A percentile compares a stretch with the other conserved stretches of the same genome.
Conservation (phyloP, 2,888 invertebrate species). For the Alviniconcha strummeri region DNA sequence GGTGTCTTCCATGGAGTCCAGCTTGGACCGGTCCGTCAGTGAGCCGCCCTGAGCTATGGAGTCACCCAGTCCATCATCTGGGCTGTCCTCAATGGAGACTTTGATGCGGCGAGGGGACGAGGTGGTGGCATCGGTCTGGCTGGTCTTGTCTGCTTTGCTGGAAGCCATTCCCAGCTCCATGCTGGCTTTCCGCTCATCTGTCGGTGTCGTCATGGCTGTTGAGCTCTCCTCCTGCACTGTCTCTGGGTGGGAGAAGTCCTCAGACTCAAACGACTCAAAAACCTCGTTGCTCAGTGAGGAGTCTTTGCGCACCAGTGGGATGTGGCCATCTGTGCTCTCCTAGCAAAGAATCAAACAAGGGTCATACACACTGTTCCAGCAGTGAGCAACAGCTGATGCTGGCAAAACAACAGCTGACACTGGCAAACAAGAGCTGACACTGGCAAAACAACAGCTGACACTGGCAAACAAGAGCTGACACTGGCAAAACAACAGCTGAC, state of each 20-base stretch:
- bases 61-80: conserved; percentile 71
- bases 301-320: conserved; percentile 71
- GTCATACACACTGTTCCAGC: not conserved
- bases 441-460: not conserved
- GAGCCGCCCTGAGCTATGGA: conserved; percentile 65
- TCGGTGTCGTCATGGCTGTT: conserved; percentile 63
- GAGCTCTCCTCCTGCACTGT: conserved; percentile 67
- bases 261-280: conserved; percentile 71
- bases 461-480: not conserved
- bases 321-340: conserved; percentile 76
- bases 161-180: conserved; percentile 55
- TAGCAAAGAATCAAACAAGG: conserved; percentile 67
- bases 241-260: conserved; percentile 65
- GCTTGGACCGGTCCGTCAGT: conserved; percentile 55
- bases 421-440: not conserved
- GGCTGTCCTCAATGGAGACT: conserved; percentile 58
- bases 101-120: conserved; percentile 19
- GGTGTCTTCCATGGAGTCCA: conserved; percentile 62
- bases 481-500: not conserved
- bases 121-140: conserved; percentile 35
- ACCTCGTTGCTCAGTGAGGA: conserved; percentile 75
- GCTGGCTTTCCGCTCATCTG: conserved; percentile 63
- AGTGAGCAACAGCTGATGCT: not conserved
- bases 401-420: not conserved
- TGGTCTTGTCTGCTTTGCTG: conserved; percentile 48